phyloP scores from a whole-genome alignment of 2,113 vertebrate species.

The Alouatta palliata region DNA sequence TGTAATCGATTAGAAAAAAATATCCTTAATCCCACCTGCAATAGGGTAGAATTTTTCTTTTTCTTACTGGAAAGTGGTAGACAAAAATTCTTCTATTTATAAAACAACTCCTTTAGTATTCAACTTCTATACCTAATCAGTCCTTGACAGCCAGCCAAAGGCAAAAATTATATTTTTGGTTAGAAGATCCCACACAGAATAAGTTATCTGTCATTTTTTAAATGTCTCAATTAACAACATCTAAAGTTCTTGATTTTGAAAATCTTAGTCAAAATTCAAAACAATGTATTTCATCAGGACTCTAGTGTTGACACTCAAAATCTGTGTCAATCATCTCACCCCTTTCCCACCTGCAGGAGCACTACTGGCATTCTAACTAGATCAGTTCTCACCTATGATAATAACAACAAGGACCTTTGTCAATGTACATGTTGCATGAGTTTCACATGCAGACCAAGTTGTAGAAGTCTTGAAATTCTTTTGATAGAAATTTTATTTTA shows the following conservation, averaged over 20 bases:
- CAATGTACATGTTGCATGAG: neutral
- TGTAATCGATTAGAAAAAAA: neutral
- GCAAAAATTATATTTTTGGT: conserved; percentile 43
- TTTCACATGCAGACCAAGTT: neutral
- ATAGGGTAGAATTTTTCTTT: neutral
- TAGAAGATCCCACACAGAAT: conserved; percentile 36
- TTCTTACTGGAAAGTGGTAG: neutral
- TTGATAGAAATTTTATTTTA: neutral
- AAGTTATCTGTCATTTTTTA: neutral
- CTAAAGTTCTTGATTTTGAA: conserved; percentile 29
- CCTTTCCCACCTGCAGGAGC: accelerated
- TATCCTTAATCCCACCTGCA: neutral
- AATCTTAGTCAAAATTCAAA: conserved; percentile 42
- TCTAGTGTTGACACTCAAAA: neutral
- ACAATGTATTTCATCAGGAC: neutral
- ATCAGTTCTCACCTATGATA: neutral
- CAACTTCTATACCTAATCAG: conserved; percentile 27
- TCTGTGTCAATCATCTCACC: neutral
- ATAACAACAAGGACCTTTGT: neutral
- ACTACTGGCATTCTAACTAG: neutral
- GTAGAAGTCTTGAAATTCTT: neutral
- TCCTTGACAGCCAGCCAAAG: conserved; percentile 26
- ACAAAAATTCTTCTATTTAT: conserved; percentile 25
- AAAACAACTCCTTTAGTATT: conserved; percentile 34
- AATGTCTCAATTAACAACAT: conserved; percentile 38